Conservation (phyloP, 2,888 invertebrate species). For the Entomobrya proxima region DNA sequence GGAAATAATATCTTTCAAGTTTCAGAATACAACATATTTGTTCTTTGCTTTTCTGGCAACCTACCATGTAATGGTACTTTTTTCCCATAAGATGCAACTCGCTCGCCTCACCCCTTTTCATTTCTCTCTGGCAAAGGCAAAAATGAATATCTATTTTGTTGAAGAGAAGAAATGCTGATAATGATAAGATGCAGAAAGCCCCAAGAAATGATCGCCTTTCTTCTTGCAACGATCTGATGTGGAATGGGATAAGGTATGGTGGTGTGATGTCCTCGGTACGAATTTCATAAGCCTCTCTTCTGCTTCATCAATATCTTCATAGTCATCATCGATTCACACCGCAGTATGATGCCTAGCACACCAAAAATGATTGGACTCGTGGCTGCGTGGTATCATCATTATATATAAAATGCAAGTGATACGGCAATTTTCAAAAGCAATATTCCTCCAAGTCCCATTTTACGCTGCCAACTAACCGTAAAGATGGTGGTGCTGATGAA, state of each 20-base stretch:
- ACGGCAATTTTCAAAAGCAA: neutral
- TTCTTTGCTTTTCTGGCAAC: conserved; percentile 8
- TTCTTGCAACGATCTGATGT: too few species aligned
- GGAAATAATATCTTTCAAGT: neutral
- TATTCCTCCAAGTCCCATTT: neutral
- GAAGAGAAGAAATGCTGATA: neutral
- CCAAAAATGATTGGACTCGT: too few species aligned
- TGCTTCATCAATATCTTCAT: neutral
- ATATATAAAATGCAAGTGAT: neutral
- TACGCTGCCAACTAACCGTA: neutral
- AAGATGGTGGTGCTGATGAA: neutral
- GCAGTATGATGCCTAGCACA: too few species aligned
- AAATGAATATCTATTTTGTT: too few species aligned
- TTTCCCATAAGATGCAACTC: too few species aligned
- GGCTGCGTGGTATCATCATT: neutral
- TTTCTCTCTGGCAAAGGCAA: too few species aligned
- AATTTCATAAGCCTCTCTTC: neutral
- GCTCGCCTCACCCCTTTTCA: too few species aligned
- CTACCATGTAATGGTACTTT: neutral
- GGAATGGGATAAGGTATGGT: too few species aligned
- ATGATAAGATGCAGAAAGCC: neutral
- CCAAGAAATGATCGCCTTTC: neutral
- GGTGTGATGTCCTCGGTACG: neutral
- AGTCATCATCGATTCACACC: too few species aligned
- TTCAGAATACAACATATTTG: neutral